Percentiles rank a stretch among this genome's conserved stretches.
Conservation (phyloP, 2,113 vertebrate species). For the Mastomys natalensis region DNA sequence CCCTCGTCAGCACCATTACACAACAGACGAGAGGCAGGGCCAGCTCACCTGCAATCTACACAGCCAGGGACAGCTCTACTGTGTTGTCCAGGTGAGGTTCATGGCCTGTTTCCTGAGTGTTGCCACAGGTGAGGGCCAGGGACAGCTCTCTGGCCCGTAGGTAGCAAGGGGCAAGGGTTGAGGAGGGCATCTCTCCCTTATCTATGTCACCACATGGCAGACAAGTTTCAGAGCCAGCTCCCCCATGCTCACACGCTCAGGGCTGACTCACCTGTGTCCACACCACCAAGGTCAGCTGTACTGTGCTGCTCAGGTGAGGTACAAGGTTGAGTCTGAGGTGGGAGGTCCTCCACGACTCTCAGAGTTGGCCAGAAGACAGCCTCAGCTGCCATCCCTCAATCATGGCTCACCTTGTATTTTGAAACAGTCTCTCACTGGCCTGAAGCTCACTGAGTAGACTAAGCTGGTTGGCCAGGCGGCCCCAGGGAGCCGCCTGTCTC, state of each 20-base stretch:
- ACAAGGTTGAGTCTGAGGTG: not conserved
- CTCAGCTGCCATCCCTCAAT: not conserved
- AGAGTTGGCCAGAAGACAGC: not conserved
- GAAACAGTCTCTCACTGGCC: not conserved
- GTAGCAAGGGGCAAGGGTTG: not conserved
- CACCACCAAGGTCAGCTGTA: not conserved
- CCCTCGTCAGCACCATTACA: not conserved
- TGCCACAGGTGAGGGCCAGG: not conserved
- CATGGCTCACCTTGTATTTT: not conserved
- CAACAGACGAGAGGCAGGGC: not conserved
- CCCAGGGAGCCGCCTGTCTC: too few species aligned
- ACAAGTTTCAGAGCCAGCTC: not conserved
- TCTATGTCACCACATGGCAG: not conserved
- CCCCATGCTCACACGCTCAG: not conserved
- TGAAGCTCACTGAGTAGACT: not conserved
- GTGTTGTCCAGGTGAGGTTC: not conserved
- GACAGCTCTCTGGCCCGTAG: not conserved
- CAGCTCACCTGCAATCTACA: not conserved
- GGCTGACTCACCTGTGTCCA: not conserved
- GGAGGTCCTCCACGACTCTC: not conserved
- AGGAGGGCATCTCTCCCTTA: not conserved
- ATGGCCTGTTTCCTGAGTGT: not conserved
- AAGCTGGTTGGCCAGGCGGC: too few species aligned
- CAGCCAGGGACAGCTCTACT: not conserved
- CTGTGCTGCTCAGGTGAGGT: not conserved